phyloP scores from a whole-genome alignment of 2,888 invertebrate species.

The Tuta absoluta region DNA sequence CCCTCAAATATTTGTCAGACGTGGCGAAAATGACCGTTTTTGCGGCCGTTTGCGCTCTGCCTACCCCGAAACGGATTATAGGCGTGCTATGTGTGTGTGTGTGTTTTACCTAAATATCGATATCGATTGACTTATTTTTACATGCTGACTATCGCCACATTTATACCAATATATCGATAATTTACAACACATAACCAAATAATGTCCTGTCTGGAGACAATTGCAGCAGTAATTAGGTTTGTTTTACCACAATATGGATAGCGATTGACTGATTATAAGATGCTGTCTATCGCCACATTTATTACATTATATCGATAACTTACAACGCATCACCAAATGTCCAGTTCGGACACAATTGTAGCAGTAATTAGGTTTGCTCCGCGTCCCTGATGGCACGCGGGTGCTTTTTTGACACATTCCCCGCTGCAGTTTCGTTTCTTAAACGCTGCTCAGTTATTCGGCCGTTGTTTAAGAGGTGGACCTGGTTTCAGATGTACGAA shows the following conservation, averaged over 20 bases:
- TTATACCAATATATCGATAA: neutral
- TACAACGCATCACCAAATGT: neutral
- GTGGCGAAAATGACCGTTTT: too few relatives aligned
- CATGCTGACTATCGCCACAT: too few relatives aligned
- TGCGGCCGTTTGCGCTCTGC: too few relatives aligned
- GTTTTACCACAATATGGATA: too few relatives aligned
- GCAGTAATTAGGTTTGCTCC: constrained; percentile 26
- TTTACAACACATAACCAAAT: neutral
- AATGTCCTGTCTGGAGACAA: neutral
- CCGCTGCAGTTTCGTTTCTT: constrained; percentile 4
- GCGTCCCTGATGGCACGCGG: constrained; percentile 21
- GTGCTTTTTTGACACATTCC: constrained; percentile 30
- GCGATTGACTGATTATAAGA: too few relatives aligned
- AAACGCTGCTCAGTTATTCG: constrained; percentile 25
- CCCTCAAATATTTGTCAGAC: too few relatives aligned
- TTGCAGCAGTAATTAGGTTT: too few relatives aligned
- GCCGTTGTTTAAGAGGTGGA: constrained; percentile 4
- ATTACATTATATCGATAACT: neutral
- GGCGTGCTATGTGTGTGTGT: too few relatives aligned
- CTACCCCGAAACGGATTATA: too few relatives aligned
- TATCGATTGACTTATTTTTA: too few relatives aligned
- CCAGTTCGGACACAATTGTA: constrained; percentile 22
- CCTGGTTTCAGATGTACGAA: constrained; percentile 3
- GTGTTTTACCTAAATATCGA: too few relatives aligned
- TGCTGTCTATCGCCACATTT: too few relatives aligned